phyloP scores from a whole-genome alignment of 2,113 vertebrate genomes.

The Cyprinus carpio region DNA sequence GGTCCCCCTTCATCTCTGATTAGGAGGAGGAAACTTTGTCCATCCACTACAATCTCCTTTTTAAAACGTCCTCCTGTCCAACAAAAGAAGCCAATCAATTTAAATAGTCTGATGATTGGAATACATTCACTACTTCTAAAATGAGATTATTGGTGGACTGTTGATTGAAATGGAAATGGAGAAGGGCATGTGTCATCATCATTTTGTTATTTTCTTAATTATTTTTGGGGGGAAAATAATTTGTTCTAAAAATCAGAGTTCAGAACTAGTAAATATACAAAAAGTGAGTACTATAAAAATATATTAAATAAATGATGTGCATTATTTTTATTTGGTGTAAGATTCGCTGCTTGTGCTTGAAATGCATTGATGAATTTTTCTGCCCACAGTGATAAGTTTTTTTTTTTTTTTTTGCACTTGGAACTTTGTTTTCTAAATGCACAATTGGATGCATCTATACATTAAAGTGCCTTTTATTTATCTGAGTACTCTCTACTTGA shows the following conservation, averaged over 20 bases:
- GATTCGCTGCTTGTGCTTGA: neutral
- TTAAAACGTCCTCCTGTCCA: slow-evolving; percentile 94
- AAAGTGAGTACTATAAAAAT: neutral
- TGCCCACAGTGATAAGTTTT: too few relatives aligned
- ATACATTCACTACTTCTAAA: neutral
- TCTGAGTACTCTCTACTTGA: neutral
- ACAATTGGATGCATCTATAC: neutral
- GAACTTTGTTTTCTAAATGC: neutral
- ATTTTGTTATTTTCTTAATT: neutral
- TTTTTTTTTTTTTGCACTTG: neutral
- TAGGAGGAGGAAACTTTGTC: slow-evolving; percentile 96
- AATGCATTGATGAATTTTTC: too few relatives aligned
- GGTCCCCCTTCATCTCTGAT: slow-evolving; percentile 98
- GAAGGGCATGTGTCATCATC: neutral
- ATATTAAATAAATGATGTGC: neutral
- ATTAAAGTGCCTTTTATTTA: neutral
- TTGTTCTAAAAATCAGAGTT: slow-evolving; percentile 2
- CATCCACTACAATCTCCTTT: slow-evolving; percentile 97
- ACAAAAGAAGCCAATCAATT: slow-evolving; percentile 54
- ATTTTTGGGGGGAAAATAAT: neutral
- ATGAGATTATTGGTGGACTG: slow-evolving; percentile 15
- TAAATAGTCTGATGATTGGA: neutral
- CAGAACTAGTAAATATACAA: neutral
- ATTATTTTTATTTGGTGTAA: neutral
- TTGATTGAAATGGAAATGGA: slow-evolving; percentile 12